Conservation (phyloP, 2,797 vertebrate species). For the Balearica regulorum region DNA sequence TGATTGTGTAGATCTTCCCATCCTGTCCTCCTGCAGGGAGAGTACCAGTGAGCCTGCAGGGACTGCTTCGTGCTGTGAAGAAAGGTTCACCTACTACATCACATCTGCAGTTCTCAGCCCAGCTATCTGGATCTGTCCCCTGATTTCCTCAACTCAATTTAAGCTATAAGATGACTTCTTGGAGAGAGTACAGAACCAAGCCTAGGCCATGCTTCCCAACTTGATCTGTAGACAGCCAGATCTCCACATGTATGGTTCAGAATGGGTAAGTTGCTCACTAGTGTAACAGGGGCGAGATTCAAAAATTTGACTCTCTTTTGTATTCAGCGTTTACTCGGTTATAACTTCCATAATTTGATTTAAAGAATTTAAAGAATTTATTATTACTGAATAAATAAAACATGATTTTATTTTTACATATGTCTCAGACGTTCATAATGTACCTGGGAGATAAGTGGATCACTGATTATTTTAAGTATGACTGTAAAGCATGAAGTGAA, state of each 20-base stretch:
- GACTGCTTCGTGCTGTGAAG: background rate
- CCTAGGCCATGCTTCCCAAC: background rate
- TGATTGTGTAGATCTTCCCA: background rate
- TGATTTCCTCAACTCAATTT: background rate
- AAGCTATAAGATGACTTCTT: background rate
- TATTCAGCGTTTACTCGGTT: background rate
- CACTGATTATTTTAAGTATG: background rate
- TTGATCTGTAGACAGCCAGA: background rate
- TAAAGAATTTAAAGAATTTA: no score
- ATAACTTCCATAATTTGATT: background rate
- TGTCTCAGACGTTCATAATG: background rate
- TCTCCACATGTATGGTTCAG: background rate
- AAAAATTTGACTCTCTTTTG: background rate
- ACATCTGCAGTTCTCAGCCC: background rate
- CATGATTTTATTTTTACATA: background rate
- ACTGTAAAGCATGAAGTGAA: background rate
- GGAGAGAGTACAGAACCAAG: background rate
- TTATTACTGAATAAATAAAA: slow-evolving; percentile 6
- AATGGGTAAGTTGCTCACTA: background rate
- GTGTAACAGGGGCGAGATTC: accelerated
- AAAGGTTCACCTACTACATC: background rate
- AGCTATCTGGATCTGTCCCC: background rate
- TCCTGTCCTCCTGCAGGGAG: background rate
- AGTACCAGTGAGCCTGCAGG: background rate
- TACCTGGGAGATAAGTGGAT: background rate